phyloP scores from a whole-genome alignment of 92 coral and sea anemone genomes.

The Parazoanthus swiftii region DNA sequence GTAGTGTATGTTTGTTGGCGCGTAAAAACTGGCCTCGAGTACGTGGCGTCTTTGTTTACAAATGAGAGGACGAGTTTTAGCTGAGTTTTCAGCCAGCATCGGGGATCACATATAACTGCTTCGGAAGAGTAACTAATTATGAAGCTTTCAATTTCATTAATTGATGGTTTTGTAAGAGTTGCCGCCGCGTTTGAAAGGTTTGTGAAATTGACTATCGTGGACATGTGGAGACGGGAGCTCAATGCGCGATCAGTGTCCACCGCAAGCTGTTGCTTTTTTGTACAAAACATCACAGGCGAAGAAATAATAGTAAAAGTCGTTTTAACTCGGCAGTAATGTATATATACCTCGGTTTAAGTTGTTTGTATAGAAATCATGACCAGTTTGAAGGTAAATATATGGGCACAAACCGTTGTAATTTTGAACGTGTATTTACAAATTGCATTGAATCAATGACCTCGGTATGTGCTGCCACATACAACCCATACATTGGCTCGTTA shows the following conservation, averaged over 20 bases:
- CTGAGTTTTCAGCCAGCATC: neutral
- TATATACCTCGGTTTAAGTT: neutral
- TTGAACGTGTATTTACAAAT: conserved; percentile 31
- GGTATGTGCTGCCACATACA: conserved; percentile 34
- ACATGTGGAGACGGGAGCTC: neutral
- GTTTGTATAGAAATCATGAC: neutral
- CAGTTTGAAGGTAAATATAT: neutral
- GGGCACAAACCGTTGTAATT: conserved; percentile 22
- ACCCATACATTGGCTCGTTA: neutral
- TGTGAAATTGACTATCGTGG: conserved; percentile 1
- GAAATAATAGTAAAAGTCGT: neutral
- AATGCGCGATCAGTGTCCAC: neutral
- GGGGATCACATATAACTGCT: neutral
- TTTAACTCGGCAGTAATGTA: conserved; percentile 12
- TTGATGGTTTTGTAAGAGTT: neutral
- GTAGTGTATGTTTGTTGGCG: conserved; percentile 30
- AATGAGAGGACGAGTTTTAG: conserved; percentile 33
- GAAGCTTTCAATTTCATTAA: neutral
- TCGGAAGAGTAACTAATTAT: conserved; percentile 4
- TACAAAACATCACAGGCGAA: neutral
- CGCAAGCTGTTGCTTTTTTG: neutral
- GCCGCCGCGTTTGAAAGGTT: neutral
- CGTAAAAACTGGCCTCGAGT: conserved; percentile 12
- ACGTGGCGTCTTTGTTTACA: conserved; percentile 83
- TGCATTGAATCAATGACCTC: conserved; percentile 85